Evolutionary conservation across 1,140 invertebrate species (phyloP).

Genomic region (Eriosoma lanigerum): DNA sequence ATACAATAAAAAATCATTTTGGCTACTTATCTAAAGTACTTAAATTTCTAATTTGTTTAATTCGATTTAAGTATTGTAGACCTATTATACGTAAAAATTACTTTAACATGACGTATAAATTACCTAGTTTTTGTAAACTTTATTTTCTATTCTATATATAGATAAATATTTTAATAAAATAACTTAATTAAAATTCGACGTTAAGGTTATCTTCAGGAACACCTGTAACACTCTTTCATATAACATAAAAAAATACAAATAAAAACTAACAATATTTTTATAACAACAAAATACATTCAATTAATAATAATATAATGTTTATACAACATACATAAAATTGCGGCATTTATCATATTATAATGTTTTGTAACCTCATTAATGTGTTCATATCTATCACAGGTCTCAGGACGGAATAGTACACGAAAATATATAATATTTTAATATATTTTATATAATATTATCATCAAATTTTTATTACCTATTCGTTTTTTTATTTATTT

Average conservation of each 20-base stretch:
- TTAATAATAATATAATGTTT: neutral
- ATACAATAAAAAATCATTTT: neutral
- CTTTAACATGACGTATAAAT: neutral
- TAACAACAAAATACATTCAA: conserved; percentile 32
- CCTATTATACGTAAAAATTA: conserved; percentile 3
- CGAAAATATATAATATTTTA: neutral
- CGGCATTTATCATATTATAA: conserved; percentile 10
- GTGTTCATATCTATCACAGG: conserved; percentile 43
- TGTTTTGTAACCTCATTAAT: conserved; percentile 10
- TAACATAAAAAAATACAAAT: conserved; percentile 1
- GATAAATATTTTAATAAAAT: neutral
- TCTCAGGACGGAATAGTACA: conserved; percentile 42
- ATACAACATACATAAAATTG: neutral
- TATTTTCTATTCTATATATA: conserved; percentile 2
- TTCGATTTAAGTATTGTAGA: conserved; percentile 4
- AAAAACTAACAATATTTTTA: conserved; percentile 20
- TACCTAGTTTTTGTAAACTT: neutral
- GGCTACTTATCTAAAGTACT: conserved; percentile 16
- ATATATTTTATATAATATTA: neutral
- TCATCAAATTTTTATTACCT: neutral
- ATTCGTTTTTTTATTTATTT: neutral
- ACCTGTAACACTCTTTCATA: conserved; percentile 13
- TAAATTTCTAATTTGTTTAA: conserved; percentile 31
- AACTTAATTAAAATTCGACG: conserved; percentile 17
- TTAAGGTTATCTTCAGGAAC: conserved; percentile 38